Conservation (phyloP, 2,888 invertebrate genomes). For the Coleophora deauratella region DNA sequence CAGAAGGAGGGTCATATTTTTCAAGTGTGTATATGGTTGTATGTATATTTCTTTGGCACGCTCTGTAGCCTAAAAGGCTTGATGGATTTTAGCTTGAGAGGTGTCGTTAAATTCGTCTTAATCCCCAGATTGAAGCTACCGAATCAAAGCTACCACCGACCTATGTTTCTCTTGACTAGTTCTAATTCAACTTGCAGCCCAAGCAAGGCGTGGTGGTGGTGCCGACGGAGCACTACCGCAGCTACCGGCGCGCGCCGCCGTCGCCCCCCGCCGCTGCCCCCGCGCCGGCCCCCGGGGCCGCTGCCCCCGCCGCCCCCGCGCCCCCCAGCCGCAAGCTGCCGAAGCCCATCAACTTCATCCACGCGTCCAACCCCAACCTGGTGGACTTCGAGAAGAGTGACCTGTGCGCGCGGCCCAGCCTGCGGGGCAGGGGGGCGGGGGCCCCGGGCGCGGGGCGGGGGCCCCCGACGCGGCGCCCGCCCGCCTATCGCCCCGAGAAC, state of each 20-base stretch:
- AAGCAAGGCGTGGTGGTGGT: constrained; percentile 74
- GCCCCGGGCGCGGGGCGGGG: neutral
- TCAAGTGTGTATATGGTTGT: no score
- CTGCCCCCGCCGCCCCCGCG: constrained; percentile 9
- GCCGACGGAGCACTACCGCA: constrained; percentile 85
- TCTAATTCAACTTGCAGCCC: no score
- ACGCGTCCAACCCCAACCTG: constrained; percentile 82
- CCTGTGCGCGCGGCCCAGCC: no score
- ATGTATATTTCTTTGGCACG: no score
- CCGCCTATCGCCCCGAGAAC: constrained; percentile 35
- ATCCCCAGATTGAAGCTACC: no score
- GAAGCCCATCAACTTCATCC: constrained; percentile 77
- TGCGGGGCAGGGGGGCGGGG: neutral
- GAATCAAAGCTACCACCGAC: no score
- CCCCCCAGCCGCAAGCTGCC: constrained; percentile 31
- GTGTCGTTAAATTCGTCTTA: no score
- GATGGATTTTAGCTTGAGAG: no score
- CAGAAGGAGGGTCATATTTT: no score
- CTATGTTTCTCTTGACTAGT: no score
- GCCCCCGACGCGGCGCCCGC: constrained; percentile 24
- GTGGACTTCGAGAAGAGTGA: constrained; percentile 72
- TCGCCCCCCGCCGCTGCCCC: constrained; percentile 9
- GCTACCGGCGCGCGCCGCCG: constrained; percentile 65
- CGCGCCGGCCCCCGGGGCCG: constrained; percentile 12
- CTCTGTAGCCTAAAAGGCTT: no score